A percentile compares a stretch with the other conserved stretches of the same genome.
Conservation (phyloP, 2,797 vertebrate genomes). For the Parambassis ranga region DNA sequence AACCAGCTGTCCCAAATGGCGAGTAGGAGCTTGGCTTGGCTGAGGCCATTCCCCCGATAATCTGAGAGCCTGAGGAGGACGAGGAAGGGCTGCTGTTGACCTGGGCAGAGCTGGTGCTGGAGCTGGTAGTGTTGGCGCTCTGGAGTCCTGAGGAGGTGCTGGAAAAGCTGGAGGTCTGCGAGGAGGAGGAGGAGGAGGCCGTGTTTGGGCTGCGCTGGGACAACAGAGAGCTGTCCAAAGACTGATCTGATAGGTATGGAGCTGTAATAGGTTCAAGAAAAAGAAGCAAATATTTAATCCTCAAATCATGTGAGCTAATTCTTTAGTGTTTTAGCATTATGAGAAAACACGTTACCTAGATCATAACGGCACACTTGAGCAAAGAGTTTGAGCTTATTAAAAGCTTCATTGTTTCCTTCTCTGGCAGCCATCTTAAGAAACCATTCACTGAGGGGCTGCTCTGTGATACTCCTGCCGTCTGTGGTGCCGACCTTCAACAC, state of each 20-base stretch:
- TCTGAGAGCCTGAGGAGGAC: conserved; percentile 76
- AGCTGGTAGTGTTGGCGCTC: conserved; percentile 75
- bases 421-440: conserved; percentile 91
- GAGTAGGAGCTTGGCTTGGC: conserved; percentile 90
- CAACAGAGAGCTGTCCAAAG: conserved; percentile 92
- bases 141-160: conserved; percentile 78
- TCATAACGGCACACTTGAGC: conserved; percentile 98
- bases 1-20: conserved; percentile 83
- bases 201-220: conserved; percentile 88
- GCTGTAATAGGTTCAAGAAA: conserved; percentile 77
- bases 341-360: conserved; percentile 82
- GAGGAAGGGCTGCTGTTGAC: conserved; percentile 84
- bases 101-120: conserved; percentile 79
- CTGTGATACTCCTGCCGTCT: conserved; percentile 87
- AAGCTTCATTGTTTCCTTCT: conserved; percentile 88
- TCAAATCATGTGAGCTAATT: fast-evolving
- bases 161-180: conserved; percentile 75
- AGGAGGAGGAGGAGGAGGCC: conserved; percentile 75
- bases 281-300: neutral
- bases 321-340: neutral
- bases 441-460: conserved; percentile 95
- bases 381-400: conserved; percentile 95
- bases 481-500: conserved; percentile 91
- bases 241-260: conserved; percentile 94
- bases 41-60: conserved; percentile 78